These are phyloP conservation scores for Macrotrachela quadricornifera DNA, from an alignment of 1,140 invertebrate species.

Conservation along the genomic window DNA sequence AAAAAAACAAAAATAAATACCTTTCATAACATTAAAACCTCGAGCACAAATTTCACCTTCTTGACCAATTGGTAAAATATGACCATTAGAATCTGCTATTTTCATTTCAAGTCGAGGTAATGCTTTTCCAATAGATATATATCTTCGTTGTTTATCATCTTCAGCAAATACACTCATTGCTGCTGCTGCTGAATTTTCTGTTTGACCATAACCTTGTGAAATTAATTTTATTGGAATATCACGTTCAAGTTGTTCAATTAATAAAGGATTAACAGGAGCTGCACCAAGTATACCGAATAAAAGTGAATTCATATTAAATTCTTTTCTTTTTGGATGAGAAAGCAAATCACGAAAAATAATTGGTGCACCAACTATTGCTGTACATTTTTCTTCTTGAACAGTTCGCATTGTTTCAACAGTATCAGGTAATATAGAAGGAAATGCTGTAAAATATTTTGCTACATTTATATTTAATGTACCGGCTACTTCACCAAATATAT, in stretches of 20 bases:
- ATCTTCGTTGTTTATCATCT: background rate
- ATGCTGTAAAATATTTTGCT: conserved; percentile 17
- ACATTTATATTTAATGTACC: conserved; percentile 42
- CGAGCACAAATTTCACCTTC: conserved; percentile 60
- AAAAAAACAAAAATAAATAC: conserved; percentile 10
- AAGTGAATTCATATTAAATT: conserved; percentile 26
- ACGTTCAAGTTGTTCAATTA: background rate
- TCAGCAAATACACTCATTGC: background rate
- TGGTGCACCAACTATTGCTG: conserved; percentile 66
- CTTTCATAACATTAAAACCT: conserved; percentile 56
- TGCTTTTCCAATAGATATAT: conserved; percentile 1
- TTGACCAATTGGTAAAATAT: conserved; percentile 47
- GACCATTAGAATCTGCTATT: conserved; percentile 45
- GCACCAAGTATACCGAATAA: conserved; percentile 11
- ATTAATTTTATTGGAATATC: background rate
- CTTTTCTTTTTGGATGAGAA: conserved; percentile 24
- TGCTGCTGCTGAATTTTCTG: background rate
- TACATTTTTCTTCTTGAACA: conserved; percentile 50
- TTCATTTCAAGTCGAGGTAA: conserved; percentile 31
- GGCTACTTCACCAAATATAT: conserved; percentile 59
- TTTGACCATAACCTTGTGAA: background rate
- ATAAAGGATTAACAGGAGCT: background rate
- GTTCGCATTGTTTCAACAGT: conserved; percentile 14
- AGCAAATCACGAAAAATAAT: conserved; percentile 84
- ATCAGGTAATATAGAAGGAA: conserved; percentile 2